phyloP scores from a whole-genome alignment of 64 coral and sea anemone species.

The Dendronephthya gigantea region DNA sequence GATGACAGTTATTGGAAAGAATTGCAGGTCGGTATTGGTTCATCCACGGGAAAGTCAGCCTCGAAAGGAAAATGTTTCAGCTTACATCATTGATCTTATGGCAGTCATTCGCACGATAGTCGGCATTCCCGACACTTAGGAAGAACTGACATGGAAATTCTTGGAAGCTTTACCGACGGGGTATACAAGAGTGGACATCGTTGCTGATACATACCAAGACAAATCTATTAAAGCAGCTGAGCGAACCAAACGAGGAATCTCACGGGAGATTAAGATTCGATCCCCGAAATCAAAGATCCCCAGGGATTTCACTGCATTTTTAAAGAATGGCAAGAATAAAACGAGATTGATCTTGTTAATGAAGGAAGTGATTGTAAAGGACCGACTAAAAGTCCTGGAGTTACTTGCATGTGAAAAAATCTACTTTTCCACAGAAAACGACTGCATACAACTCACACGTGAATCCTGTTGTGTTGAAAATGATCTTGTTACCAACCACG shows the following conservation, averaged over 20 bases:
- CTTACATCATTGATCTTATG: too few species aligned
- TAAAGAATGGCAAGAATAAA: neutral
- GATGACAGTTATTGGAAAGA: neutral
- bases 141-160: too few species aligned
- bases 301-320: neutral
- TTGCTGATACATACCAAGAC: too few species aligned
- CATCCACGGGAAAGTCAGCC: neutral
- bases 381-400: neutral
- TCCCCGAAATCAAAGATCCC: neutral
- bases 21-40: neutral
- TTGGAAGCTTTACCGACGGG: too few species aligned
- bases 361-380: neutral
- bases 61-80: too few species aligned
- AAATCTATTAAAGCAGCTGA: neutral
- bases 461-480: neutral
- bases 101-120: too few species aligned
- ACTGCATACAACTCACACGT: neutral
- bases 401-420: neutral
- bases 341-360: neutral
- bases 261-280: neutral
- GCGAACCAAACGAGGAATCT: neutral
- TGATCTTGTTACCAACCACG: neutral
- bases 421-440: neutral
- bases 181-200: too few species aligned
- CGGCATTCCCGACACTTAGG: too few species aligned